Evolutionary conservation across 2,797 vertebrate genomes (phyloP), one percentile per base, ranked within the genome.

Genomic region (Eptatretus atami): DNA sequence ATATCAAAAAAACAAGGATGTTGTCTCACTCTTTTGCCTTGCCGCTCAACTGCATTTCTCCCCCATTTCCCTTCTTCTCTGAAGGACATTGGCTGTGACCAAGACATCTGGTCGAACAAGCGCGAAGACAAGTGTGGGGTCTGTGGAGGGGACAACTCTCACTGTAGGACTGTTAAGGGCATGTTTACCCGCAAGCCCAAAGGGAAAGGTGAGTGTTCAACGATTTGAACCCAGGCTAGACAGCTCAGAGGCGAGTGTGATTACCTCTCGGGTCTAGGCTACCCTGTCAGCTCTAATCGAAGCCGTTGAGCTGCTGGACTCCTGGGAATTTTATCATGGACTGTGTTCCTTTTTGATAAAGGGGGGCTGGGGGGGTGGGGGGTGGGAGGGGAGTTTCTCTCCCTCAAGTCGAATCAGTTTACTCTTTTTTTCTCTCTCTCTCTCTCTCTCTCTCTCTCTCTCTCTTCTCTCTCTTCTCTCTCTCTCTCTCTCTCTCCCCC

Each of bases 91-190:
- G 85, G 87, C 70, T 98, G 92, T 64, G 86, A 96, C 25, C 76
- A 80, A 11, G 75, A 80, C 67, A 79, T 93, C 14, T 85, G 85
- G 65, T 92, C 90, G 68, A 79, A 76, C 0, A 82, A 86, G 73
- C 82, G 84, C 71, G 87, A 96, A 67, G 92, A 98, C 72, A 93
- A 87, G 69, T 98, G 92, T 61, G 92, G 90, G 3, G 77, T 92
- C 68, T 98, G 92, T 66, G 86, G 81, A 63, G 90, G 90, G 53
- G 81, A 98, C 75, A 88, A 80, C 72, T 80, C 78, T 66, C 85
- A 78, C 70, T 98, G 92, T 76, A 84, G 86, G 72, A 82, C 80
- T 70, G 75, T 84, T 71, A 94, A 87, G 73, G 82, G 83, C 70
- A 84, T 81, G 0, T 84, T 95, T 75, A 77, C 77, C 53, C 81